A percentile compares a stretch with the other conserved stretches of the same genome.
Evolutionary conservation across 2,888 invertebrate species (phyloP).

Genomic region (Cinara cedri): DNA sequence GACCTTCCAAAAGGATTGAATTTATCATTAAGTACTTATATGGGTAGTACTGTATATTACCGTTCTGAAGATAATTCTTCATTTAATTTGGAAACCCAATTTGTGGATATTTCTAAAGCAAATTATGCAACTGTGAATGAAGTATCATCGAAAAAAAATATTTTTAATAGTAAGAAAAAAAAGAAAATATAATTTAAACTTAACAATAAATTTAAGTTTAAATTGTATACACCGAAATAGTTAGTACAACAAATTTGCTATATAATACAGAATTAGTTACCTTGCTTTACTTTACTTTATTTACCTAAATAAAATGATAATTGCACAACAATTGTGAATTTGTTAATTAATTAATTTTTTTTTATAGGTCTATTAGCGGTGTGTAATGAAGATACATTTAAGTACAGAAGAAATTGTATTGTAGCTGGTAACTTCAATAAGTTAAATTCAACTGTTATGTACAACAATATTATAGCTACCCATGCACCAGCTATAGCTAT

Average conservation of each 20-base stretch:
- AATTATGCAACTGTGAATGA: constrained; percentile 32
- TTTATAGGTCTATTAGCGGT: constrained; percentile 64
- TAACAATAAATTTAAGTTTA: too few relatives aligned
- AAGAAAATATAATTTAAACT: too few relatives aligned
- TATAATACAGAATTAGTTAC: too few relatives aligned
- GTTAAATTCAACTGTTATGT: constrained; percentile 64
- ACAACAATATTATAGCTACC: constrained; percentile 66
- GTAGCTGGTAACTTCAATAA: constrained; percentile 61
- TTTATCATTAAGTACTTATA: constrained; percentile 29
- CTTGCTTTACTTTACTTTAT: too few relatives aligned
- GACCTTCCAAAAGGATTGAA: neutral
- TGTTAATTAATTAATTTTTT: neutral
- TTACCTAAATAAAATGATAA: too few relatives aligned
- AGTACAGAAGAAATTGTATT: constrained; percentile 62
- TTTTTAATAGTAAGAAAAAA: constrained; percentile 35
- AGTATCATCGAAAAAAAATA: constrained; percentile 19
- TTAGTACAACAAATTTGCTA: too few relatives aligned
- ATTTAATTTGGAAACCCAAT: constrained; percentile 14
- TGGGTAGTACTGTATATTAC: constrained; percentile 39
- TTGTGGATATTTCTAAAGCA: constrained; percentile 25
- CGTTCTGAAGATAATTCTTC: constrained; percentile 20
- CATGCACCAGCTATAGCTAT: constrained; percentile 68
- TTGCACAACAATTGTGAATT: too few relatives aligned
- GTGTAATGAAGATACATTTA: constrained; percentile 62
- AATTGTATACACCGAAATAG: too few relatives aligned